These are phyloP conservation scores for Lasioglossum baleicum DNA, from an alignment of 1,140 invertebrate species.

Conservation along the genomic window DNA sequence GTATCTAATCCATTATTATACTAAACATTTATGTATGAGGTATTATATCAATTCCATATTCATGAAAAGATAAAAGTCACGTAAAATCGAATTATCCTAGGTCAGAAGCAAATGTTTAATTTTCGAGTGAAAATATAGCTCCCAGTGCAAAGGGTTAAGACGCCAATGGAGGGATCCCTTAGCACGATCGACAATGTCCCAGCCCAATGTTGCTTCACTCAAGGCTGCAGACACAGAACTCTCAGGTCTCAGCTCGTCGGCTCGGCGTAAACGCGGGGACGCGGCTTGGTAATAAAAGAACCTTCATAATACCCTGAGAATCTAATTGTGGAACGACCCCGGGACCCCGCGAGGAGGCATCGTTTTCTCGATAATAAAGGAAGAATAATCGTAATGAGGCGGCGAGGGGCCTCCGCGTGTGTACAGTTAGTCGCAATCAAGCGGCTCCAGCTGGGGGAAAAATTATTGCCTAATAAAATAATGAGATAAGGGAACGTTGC, in stretches of 20 bases:
- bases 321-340: constrained; percentile 57
- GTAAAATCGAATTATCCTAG: too few relatives aligned
- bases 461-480: constrained; percentile 59
- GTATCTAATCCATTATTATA: too few relatives aligned
- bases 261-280: neutral
- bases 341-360: constrained; percentile 37
- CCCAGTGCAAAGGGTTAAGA: too few relatives aligned
- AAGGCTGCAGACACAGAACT: neutral
- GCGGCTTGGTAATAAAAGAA: constrained; percentile 30
- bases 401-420: constrained; percentile 14
- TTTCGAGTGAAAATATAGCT: too few relatives aligned
- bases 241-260: too few relatives aligned
- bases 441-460: neutral
- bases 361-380: constrained; percentile 64
- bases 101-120: too few relatives aligned
- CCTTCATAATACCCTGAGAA: constrained; percentile 59
- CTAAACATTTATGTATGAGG: too few relatives aligned
- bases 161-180: too few relatives aligned
- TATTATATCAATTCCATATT: too few relatives aligned
- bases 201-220: too few relatives aligned
- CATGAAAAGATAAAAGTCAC: too few relatives aligned
- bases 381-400: constrained; percentile 58
- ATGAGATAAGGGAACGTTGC: constrained; percentile 29
- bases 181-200: too few relatives aligned
- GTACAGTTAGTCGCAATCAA: constrained; percentile 53